Evolutionary conservation across 1,140 invertebrate genomes (phyloP).

Genomic region (Prorops nasuta): DNA sequence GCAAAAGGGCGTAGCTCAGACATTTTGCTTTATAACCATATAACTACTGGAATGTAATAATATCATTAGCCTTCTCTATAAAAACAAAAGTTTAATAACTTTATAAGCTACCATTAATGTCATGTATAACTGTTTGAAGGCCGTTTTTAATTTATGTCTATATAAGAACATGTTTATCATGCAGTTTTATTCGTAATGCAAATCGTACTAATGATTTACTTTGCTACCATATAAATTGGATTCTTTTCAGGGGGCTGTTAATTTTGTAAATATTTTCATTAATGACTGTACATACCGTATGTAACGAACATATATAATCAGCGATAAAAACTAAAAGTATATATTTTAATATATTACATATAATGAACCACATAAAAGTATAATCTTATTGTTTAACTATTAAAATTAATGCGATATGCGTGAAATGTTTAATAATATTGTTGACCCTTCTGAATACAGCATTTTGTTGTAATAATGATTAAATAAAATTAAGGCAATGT

Average conservation of each 20-base stretch:
- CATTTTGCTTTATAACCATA: neutral
- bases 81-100: too few relatives aligned
- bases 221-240: neutral
- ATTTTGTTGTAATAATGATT: conserved; percentile 52
- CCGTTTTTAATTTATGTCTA: conserved; percentile 36
- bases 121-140: conserved; percentile 3
- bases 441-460: conserved; percentile 50
- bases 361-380: conserved; percentile 50
- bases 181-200: conserved; percentile 28
- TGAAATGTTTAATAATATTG: conserved; percentile 54
- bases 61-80: too few relatives aligned
- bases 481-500: conserved; percentile 52
- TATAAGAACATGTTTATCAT: conserved; percentile 18
- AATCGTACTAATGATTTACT: neutral
- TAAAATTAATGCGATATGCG: conserved; percentile 48
- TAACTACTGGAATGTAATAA: conserved; percentile 2
- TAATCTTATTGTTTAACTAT: conserved; percentile 54
- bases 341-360: conserved; percentile 56
- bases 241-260: conserved; percentile 45
- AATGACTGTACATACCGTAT: conserved; percentile 37
- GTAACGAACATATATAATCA: conserved; percentile 32
- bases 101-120: too few relatives aligned
- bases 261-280: conserved; percentile 42
- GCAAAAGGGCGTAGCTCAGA: too few relatives aligned
- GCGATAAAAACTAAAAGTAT: conserved; percentile 49